A percentile compares a stretch with the other conserved stretches of the same genome.
Conservation (phyloP, 2,797 vertebrate species). For the Streptopelia turtur region DNA sequence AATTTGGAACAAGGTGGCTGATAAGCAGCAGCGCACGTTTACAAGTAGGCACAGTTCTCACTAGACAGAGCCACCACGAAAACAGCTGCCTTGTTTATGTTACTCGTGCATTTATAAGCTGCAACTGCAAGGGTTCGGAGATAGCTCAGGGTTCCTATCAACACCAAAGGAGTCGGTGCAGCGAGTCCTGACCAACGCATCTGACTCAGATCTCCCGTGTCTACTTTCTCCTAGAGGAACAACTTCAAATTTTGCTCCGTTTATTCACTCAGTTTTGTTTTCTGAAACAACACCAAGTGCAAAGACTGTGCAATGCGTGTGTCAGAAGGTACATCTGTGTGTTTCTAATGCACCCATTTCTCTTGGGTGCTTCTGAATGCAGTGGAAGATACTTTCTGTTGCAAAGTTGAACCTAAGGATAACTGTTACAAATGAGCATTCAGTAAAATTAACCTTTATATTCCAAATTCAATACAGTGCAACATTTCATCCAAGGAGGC, state of each 20-base stretch:
- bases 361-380: not conserved
- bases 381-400: not conserved
- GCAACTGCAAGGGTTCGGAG: slow-evolving; percentile 18
- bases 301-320: not conserved
- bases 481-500: not conserved
- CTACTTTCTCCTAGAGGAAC: not conserved
- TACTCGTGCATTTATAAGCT: slow-evolving; percentile 30
- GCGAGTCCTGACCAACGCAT: not conserved
- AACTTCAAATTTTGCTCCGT: not conserved
- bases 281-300: not conserved
- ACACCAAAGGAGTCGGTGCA: not conserved
- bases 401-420: not conserved
- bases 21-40: slow-evolving; percentile 1
- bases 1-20: not conserved
- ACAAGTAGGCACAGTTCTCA: not conserved
- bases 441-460: not conserved
- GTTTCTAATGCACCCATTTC: not conserved
- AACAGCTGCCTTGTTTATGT: not conserved
- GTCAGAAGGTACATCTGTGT: not conserved
- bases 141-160: slow-evolving; percentile 18
- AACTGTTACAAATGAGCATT: not conserved
- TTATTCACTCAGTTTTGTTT: not conserved
- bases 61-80: not conserved
- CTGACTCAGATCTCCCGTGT: not conserved
- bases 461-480: not conserved